Evolutionary conservation across 2,797 vertebrate genomes (phyloP).

Genomic region (Astyanax mexicanus): DNA sequence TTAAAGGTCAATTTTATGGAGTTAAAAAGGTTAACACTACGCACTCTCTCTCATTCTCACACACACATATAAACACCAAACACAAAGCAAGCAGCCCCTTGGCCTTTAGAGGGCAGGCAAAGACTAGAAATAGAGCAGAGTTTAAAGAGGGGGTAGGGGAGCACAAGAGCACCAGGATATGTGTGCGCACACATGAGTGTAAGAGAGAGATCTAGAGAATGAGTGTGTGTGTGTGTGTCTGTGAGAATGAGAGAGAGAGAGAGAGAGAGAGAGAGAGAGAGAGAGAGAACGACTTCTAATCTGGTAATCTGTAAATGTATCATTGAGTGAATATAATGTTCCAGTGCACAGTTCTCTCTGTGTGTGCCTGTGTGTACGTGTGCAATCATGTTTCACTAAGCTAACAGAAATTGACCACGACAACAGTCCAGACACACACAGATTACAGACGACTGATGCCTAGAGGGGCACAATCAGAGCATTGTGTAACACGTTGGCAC

Average conservation of each 20-base stretch:
- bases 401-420: constrained; percentile 46
- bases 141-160: constrained; percentile 65
- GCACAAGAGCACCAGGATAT: not conserved
- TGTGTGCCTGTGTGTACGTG: constrained; percentile 1
- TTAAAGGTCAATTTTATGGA: no score
- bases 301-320: constrained; percentile 27
- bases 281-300: constrained; percentile 43
- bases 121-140: constrained; percentile 90
- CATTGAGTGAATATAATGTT: constrained; percentile 10
- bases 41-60: no score
- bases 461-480: constrained; percentile 42
- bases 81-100: constrained; percentile 72
- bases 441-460: constrained; percentile 55
- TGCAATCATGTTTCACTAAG: constrained; percentile 39
- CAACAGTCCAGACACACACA: constrained; percentile 44
- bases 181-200: not conserved
- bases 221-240: not conserved
- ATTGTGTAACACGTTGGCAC: constrained; percentile 58
- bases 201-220: not conserved
- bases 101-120: constrained; percentile 99
- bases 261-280: constrained; percentile 38
- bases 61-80: constrained; percentile 51
- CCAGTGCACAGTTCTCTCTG: not conserved
- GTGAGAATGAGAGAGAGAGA: not conserved
- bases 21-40: no score